phyloP scores from a whole-genome alignment of 2,797 vertebrate genomes.

The Anguilla pacifica region DNA sequence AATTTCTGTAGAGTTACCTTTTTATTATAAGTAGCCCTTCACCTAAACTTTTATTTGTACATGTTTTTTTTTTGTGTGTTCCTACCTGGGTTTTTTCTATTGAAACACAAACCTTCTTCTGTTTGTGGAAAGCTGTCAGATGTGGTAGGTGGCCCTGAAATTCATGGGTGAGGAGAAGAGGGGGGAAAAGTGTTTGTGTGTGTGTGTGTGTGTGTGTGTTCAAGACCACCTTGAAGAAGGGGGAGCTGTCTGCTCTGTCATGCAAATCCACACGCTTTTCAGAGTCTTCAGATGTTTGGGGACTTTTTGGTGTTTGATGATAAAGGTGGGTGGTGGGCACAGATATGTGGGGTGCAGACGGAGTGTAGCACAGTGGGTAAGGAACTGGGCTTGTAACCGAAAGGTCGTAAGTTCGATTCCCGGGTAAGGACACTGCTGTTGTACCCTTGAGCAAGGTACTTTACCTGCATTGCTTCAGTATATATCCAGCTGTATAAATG shows the following conservation, averaged over 20 bases:
- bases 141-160: constrained; percentile 77
- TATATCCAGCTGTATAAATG: too few species aligned
- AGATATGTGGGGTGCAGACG: constrained; percentile 58
- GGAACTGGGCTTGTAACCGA: too few species aligned
- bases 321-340: constrained; percentile 15
- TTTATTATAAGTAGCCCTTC: too few species aligned
- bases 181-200: constrained; percentile 18
- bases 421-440: too few species aligned
- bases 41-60: too few species aligned
- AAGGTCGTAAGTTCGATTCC: too few species aligned
- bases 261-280: constrained; percentile 15
- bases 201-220: background rate
- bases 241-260: constrained; percentile 19
- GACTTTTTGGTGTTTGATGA: constrained; percentile 53
- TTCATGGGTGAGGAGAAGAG: constrained; percentile 53
- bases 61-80: background rate
- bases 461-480: too few species aligned
- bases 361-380: too few species aligned
- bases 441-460: too few species aligned
- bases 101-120: background rate
- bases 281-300: constrained; percentile 48
- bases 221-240: background rate
- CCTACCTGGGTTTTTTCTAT: background rate
- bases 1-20: too few species aligned
- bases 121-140: constrained; percentile 58